These are phyloP conservation scores for Ditula angustiorana DNA, from an alignment of 2,888 invertebrate genomes.

Conservation along the genomic window DNA sequence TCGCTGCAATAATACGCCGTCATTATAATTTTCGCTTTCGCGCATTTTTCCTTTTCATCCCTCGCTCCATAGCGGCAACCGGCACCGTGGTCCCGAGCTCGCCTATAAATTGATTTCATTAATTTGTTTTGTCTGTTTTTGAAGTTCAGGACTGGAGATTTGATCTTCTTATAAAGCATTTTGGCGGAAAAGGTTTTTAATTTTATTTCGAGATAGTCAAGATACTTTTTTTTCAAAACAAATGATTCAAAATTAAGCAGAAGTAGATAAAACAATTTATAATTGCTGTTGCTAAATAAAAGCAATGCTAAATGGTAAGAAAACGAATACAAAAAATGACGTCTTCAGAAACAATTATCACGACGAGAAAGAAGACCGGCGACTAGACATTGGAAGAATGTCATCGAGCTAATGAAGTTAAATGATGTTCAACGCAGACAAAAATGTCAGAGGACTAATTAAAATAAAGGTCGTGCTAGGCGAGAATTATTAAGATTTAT, in stretches of 20 bases:
- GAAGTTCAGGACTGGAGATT: conserved; percentile 24
- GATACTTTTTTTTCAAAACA: not conserved
- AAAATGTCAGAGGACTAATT: conserved; percentile 21
- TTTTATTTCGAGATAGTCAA: not conserved
- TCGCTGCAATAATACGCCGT: conserved; percentile 48
- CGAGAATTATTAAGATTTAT: conserved; percentile 35
- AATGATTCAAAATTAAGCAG: not conserved
- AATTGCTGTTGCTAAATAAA: not conserved
- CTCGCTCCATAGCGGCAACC: conserved; percentile 55
- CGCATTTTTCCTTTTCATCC: conserved; percentile 56
- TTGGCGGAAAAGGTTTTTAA: conserved; percentile 9
- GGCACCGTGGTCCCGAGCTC: conserved; percentile 53
- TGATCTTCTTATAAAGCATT: conserved; percentile 17
- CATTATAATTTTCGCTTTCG: conserved; percentile 60
- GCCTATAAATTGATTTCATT: conserved; percentile 65
- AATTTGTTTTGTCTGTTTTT: conserved; percentile 57
- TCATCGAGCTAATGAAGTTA: conserved; percentile 31
- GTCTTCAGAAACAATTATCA: not conserved
- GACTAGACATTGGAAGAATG: conserved; percentile 23
- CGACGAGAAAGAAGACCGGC: conserved; percentile 6
- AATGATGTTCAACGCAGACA: conserved; percentile 22
- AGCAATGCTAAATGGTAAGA: not conserved
- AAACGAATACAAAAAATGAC: not conserved
- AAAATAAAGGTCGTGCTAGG: conserved; percentile 31
- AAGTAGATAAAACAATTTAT: not conserved